These are phyloP conservation scores for Entelurus aequoreus DNA, from an alignment of 2,113 vertebrate species.

Conservation along the genomic window DNA sequence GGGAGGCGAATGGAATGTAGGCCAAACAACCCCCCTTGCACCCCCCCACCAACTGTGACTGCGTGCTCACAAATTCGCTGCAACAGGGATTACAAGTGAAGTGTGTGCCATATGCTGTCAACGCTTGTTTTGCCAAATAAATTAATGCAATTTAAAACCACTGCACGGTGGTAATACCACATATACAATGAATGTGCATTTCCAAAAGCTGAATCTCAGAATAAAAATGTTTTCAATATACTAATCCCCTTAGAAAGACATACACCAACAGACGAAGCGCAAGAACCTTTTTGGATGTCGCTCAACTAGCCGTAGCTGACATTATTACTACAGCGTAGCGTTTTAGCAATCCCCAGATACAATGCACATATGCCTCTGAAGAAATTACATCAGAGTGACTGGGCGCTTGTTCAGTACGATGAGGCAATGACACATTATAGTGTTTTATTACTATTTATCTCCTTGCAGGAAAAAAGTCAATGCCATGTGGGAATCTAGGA, in stretches of 20 bases:
- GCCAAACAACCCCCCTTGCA: conserved; percentile 41
- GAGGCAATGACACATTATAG: no score
- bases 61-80: conserved; percentile 27
- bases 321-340: no score
- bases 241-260: background rate
- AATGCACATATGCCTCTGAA: no score
- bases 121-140: conserved; percentile 4
- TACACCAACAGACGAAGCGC: background rate
- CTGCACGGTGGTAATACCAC: no score
- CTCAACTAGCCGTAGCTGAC: background rate
- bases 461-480: no score
- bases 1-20: conserved; percentile 59
- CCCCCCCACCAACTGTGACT: conserved; percentile 22
- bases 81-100: conserved; percentile 11
- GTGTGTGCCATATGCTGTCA: background rate
- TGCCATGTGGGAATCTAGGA: no score
- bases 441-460: no score
- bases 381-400: no score
- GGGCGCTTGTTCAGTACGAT: no score
- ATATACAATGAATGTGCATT: background rate
- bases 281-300: background rate
- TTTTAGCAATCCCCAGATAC: no score
- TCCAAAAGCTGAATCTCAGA: background rate
- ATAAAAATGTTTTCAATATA: background rate
- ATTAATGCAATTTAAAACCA: background rate